phyloP scores from a whole-genome alignment of 2,888 invertebrate genomes.

The Platypus cylindrus region DNA sequence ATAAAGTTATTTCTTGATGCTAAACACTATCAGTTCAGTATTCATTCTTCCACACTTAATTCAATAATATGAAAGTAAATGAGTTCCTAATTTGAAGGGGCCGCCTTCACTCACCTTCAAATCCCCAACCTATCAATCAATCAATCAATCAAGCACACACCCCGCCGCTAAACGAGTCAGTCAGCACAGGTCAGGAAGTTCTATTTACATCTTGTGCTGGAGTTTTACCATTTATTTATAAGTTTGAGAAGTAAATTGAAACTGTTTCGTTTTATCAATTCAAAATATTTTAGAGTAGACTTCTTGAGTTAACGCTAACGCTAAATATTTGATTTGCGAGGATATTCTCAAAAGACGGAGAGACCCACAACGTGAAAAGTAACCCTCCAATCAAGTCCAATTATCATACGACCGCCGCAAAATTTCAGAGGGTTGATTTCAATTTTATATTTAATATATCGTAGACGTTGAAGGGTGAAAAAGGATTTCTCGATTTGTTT shows the following conservation, averaged over 20 bases:
- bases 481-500: slow-evolving; percentile 9
- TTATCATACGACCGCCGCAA: slow-evolving; percentile 32
- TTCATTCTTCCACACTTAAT: slow-evolving; percentile 15
- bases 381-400: slow-evolving; percentile 33
- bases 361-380: slow-evolving; percentile 16
- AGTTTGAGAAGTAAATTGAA: no score
- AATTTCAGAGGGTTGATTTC: slow-evolving; percentile 18
- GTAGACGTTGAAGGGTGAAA: slow-evolving; percentile 6
- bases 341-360: no score
- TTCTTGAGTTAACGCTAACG: no score
- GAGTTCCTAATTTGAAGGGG: slow-evolving; percentile 17
- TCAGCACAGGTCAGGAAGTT: slow-evolving; percentile 8
- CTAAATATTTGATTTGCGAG: no score
- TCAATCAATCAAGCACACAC: no score
- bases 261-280: no score
- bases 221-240: no score
- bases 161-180: no score
- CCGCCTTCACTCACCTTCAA: slow-evolving; percentile 30
- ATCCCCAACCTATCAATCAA: no score
- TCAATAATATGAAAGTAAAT: slow-evolving; percentile 18
- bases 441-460: no score
- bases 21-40: slow-evolving; percentile 4
- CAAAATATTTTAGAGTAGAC: no score
- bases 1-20: slow-evolving; percentile 6
- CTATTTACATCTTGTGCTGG: slow-evolving; percentile 3